These are phyloP conservation scores for Crocallis elinguaria DNA, from an alignment of 2,888 invertebrate species.

Conservation along the genomic window DNA sequence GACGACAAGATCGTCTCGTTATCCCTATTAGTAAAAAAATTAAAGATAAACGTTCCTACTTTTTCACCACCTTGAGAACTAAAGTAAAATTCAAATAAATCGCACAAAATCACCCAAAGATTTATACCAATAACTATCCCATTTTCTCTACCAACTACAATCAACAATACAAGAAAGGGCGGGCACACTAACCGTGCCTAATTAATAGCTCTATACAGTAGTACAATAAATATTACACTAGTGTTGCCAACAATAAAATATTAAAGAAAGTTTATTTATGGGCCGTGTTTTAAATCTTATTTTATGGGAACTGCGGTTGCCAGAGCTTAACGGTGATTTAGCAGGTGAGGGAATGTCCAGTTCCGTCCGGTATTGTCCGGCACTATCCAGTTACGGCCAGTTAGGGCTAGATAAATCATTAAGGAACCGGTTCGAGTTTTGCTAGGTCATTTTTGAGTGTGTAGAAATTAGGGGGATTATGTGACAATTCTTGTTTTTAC, in stretches of 20 bases:
- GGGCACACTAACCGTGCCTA: slow-evolving; percentile 62
- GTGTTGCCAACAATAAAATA: slow-evolving; percentile 54
- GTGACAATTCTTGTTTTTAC: slow-evolving; percentile 25
- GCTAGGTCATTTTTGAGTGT: slow-evolving; percentile 54
- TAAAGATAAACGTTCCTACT: no score
- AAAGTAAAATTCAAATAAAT: background rate
- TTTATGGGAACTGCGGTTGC: slow-evolving; percentile 82
- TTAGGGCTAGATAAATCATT: slow-evolving; percentile 48
- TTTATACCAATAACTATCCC: slow-evolving; percentile 24
- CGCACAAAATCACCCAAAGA: slow-evolving; percentile 16
- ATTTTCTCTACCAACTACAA: slow-evolving; percentile 2
- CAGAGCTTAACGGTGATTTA: slow-evolving; percentile 68
- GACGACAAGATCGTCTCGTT: no score
- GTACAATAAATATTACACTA: slow-evolving; percentile 48
- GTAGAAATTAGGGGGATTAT: slow-evolving; percentile 28
- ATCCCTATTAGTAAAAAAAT: no score
- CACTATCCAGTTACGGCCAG: slow-evolving; percentile 31
- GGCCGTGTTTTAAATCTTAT: slow-evolving; percentile 74
- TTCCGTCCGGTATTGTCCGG: slow-evolving; percentile 47
- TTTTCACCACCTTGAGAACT: background rate
- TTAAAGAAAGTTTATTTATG: slow-evolving; percentile 66
- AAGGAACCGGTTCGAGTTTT: slow-evolving; percentile 44
- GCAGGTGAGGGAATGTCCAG: slow-evolving; percentile 63
- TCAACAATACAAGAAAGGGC: slow-evolving; percentile 51
- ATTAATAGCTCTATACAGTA: slow-evolving; percentile 62